These are phyloP conservation scores for Cryptotis parvus DNA, from an alignment of 2,113 vertebrate genomes.

Conservation along the genomic window DNA sequence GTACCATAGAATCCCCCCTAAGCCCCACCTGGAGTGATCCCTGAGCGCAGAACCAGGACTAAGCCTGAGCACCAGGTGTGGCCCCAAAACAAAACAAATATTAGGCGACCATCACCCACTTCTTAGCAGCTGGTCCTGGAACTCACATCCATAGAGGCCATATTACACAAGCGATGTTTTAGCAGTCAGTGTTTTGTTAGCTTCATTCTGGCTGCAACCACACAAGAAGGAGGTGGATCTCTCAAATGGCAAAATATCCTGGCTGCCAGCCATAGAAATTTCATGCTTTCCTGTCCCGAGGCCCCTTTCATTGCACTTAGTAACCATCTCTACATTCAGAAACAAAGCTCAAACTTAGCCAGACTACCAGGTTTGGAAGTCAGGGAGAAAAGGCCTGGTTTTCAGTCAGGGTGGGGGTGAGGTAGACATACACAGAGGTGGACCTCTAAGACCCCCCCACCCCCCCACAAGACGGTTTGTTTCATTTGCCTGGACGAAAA, in stretches of 20 bases:
- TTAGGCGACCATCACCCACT: not conserved
- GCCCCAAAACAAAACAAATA: too few relatives aligned
- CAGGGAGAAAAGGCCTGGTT: not conserved
- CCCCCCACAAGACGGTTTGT: not conserved
- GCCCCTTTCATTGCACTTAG: conserved; percentile 56
- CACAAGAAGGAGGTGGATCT: conserved; percentile 56
- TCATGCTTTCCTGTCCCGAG: conserved; percentile 64
- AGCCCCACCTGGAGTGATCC: too few relatives aligned
- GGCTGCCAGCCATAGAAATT: conserved; percentile 57
- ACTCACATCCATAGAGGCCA: not conserved
- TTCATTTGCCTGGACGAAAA: conserved; percentile 58
- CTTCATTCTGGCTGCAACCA: conserved; percentile 7
- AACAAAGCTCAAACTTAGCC: conserved; percentile 47
- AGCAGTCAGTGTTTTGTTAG: not conserved
- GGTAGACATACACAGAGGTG: too few relatives aligned
- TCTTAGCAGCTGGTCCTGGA: not conserved
- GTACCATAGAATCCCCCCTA: too few relatives aligned
- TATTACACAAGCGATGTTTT: not conserved
- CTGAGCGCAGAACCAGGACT: too few relatives aligned
- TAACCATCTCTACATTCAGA: conserved; percentile 56
- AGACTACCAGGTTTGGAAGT: conserved; percentile 3
- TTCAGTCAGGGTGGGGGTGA: not conserved
- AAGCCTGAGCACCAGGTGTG: too few relatives aligned
- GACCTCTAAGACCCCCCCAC: not conserved
- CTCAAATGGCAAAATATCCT: conserved; percentile 37